Evolutionary conservation across 2,797 vertebrate species (phyloP).

Genomic region (Tenualosa thibaudeaui): DNA sequence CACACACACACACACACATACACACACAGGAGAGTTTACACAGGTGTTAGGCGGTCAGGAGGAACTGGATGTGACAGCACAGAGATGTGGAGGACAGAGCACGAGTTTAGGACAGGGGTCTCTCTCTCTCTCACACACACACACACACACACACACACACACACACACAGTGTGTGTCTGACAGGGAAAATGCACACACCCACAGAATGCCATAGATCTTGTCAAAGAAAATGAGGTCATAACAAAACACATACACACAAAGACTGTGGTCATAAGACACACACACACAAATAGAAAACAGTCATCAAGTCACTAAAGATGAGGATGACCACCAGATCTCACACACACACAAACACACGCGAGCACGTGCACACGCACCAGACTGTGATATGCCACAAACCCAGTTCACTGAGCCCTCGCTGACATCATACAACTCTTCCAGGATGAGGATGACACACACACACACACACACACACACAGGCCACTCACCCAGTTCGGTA

Average conservation of each 20-base stretch:
- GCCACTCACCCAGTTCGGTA: constrained; percentile 85
- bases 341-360: background rate
- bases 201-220: background rate
- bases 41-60: background rate
- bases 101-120: background rate
- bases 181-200: background rate
- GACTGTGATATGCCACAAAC: no score
- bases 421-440: no score
- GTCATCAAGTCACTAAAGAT: no score
- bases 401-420: no score
- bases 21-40: background rate
- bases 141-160: background rate
- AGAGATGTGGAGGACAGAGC: background rate
- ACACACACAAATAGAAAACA: no score
- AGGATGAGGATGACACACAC: no score
- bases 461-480: background rate
- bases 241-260: no score
- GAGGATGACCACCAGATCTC: constrained; percentile 72
- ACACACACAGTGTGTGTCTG: background rate
- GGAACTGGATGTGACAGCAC: background rate
- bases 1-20: background rate
- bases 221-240: no score
- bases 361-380: background rate
- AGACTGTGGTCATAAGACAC: no score
- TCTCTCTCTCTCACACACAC: background rate